phyloP scores from a whole-genome alignment of 2,113 vertebrate genomes.

The Ictalurus punctatus region DNA sequence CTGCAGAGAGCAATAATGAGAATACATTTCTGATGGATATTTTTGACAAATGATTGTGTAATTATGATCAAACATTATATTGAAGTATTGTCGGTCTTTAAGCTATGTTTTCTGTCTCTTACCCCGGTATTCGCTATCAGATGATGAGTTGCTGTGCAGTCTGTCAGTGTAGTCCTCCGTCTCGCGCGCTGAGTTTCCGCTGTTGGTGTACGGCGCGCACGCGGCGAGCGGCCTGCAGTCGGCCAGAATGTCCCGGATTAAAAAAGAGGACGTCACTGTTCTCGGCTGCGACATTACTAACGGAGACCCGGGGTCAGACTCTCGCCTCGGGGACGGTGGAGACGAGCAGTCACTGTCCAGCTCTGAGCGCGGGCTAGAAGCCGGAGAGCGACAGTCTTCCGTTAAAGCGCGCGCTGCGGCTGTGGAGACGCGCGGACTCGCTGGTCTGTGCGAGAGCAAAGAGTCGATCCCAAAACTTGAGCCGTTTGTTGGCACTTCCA shows the following conservation, averaged over 20 bases:
- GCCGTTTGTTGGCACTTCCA: conserved; percentile 84
- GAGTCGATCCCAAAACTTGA: conserved; percentile 85
- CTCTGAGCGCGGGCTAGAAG: conserved; percentile 79
- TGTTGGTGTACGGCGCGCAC: conserved; percentile 82
- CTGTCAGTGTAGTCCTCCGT: conserved; percentile 81
- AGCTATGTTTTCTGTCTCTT: conserved; percentile 53
- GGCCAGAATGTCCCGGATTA: conserved; percentile 91
- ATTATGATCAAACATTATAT: background rate
- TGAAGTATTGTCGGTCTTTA: background rate
- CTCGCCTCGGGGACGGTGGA: conserved; percentile 78
- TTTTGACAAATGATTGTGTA: background rate
- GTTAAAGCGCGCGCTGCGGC: conserved; percentile 69
- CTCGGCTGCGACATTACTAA: conserved; percentile 80
- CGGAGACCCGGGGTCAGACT: conserved; percentile 75
- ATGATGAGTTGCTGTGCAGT: conserved; percentile 77
- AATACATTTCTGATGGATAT: background rate
- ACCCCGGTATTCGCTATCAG: conserved; percentile 87
- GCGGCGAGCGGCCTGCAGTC: conserved; percentile 84
- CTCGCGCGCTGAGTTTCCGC: conserved; percentile 71
- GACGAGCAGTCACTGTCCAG: conserved; percentile 80
- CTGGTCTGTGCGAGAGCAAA: conserved; percentile 80
- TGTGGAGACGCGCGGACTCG: conserved; percentile 77
- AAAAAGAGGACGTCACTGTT: conserved; percentile 85
- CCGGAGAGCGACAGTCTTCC: conserved; percentile 77
- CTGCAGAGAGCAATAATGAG: background rate